Conservation (phyloP, 2,113 vertebrate genomes). For the Cricetomys ansorgei region DNA sequence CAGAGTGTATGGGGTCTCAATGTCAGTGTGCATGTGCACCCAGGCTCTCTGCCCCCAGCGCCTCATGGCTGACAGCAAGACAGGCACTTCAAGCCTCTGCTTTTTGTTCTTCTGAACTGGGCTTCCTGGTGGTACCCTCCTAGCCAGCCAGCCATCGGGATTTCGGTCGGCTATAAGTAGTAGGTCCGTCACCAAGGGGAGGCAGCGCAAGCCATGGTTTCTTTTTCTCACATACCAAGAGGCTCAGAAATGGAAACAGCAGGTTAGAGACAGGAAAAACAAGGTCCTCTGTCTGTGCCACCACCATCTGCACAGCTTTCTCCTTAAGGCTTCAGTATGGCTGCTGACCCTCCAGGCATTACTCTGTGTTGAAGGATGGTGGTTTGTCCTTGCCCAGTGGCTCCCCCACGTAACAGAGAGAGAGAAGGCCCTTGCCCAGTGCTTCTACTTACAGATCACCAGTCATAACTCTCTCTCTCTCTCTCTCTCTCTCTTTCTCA, state of each 20-base stretch:
- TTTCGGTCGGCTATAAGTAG: neutral
- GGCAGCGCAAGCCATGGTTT: neutral
- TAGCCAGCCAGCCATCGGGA: neutral
- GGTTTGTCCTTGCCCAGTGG: neutral
- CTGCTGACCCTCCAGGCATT: neutral
- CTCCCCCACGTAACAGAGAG: neutral
- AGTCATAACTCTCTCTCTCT: neutral
- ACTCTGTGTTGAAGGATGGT: neutral
- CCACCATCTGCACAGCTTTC: neutral
- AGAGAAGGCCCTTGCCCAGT: neutral
- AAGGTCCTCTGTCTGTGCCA: neutral
- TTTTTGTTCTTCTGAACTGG: neutral
- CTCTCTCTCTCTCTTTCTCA: neutral
- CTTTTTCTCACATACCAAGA: neutral
- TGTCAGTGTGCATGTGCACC: rapidly evolving
- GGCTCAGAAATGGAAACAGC: neutral
- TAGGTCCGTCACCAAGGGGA: neutral
- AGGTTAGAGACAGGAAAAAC: neutral
- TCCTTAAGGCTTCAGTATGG: neutral
- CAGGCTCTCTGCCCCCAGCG: neutral
- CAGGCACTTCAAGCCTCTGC: neutral
- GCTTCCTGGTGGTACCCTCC: neutral
- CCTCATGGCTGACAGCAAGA: neutral
- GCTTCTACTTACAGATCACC: slow-evolving; percentile 11
- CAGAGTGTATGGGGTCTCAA: too few species aligned